Evolutionary conservation across 1,140 invertebrate genomes (phyloP).

Genomic region (Nautilus pompilius): DNA sequence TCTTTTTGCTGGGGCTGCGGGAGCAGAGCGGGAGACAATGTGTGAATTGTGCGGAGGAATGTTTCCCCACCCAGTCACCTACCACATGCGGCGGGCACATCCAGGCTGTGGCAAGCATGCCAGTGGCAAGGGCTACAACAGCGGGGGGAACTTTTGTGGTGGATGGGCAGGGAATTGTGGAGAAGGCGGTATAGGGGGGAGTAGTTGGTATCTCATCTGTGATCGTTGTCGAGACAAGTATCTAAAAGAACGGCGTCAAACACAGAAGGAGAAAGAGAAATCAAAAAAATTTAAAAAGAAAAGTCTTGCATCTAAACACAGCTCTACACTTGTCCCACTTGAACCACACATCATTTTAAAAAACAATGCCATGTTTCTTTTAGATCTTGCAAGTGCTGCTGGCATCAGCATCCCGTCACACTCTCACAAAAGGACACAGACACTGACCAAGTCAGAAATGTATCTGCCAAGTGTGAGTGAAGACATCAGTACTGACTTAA

Average conservation of each 20-base stretch:
- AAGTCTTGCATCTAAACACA: slow-evolving; percentile 34
- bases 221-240: slow-evolving; percentile 83
- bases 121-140: slow-evolving; percentile 85
- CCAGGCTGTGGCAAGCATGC: slow-evolving; percentile 84
- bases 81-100: slow-evolving; percentile 86
- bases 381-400: slow-evolving; percentile 79
- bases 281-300: slow-evolving; percentile 52
- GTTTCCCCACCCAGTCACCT: slow-evolving; percentile 76
- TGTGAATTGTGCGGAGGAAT: slow-evolving; percentile 85
- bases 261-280: slow-evolving; percentile 50
- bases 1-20: slow-evolving; percentile 25
- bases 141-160: slow-evolving; percentile 76
- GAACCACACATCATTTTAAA: slow-evolving; percentile 80
- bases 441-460: slow-evolving; percentile 61
- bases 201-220: slow-evolving; percentile 89
- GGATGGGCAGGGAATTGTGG: slow-evolving; percentile 88
- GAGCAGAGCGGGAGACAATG: slow-evolving; percentile 60
- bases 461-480: slow-evolving; percentile 48
- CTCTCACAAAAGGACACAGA: slow-evolving; percentile 30
- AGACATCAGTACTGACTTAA: slow-evolving; percentile 35
- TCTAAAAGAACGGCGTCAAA: slow-evolving; percentile 61
- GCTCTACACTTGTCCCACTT: slow-evolving; percentile 36
- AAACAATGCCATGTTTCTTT: slow-evolving; percentile 90
- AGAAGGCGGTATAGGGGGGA: slow-evolving; percentile 77
- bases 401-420: slow-evolving; percentile 48